Conservation (phyloP, 2,888 invertebrate genomes). For the Julus scandinavius region DNA sequence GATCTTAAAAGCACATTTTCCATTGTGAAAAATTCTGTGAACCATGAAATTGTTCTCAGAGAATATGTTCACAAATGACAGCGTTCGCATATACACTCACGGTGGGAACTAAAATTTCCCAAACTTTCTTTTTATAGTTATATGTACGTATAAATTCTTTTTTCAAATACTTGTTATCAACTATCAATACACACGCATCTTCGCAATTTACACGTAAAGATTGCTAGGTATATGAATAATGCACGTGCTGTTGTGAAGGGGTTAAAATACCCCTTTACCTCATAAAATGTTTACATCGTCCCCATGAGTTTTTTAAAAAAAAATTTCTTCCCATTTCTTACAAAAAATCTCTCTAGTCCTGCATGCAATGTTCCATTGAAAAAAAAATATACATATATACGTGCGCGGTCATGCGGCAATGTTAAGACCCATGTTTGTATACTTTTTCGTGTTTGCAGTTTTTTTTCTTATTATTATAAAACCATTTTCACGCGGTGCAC, state of each 20-base stretch:
- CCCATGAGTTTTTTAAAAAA: neutral
- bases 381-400: neutral
- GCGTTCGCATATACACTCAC: neutral
- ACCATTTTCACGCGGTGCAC: conserved; percentile 18
- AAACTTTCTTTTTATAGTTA: neutral
- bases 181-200: neutral
- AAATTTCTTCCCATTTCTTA: neutral
- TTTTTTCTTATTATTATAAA: neutral
- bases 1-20: neutral
- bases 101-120: neutral
- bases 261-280: neutral
- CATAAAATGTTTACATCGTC: neutral
- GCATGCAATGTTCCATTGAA: neutral
- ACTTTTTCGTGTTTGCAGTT: neutral
- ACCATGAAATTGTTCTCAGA: neutral
- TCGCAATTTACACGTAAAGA: conserved; percentile 7
- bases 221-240: neutral
- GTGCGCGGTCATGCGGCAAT: conserved; percentile 29
- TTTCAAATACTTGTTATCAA: neutral
- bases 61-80: neutral
- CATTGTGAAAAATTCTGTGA: neutral
- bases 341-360: neutral
- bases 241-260: neutral
- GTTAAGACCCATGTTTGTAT: conserved; percentile 9
- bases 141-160: neutral